phyloP scores from a whole-genome alignment of 2,797 vertebrate genomes.

The Oryzias dopingdopingensis region DNA sequence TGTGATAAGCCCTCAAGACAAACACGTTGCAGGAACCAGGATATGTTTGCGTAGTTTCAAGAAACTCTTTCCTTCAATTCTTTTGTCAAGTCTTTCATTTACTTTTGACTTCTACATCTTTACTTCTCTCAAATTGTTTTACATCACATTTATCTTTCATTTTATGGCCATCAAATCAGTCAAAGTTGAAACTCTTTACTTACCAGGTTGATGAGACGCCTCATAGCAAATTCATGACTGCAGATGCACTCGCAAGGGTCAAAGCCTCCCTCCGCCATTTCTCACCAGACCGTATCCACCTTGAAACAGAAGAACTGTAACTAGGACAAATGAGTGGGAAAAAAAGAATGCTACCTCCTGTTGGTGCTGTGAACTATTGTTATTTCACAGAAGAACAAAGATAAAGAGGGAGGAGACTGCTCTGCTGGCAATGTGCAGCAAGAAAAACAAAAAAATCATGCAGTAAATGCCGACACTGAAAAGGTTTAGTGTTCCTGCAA shows the following conservation, averaged over 20 bases:
- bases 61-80: constrained; percentile 7
- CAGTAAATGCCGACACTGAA: too few relatives aligned
- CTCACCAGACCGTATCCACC: constrained; percentile 46
- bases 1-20: constrained; percentile 16
- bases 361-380: constrained; percentile 31
- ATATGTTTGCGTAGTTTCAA: constrained; percentile 36
- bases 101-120: background rate
- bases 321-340: constrained; percentile 24
- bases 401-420: constrained; percentile 55
- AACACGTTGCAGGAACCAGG: constrained; percentile 71
- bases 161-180: constrained; percentile 3
- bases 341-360: constrained; percentile 31
- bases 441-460: background rate
- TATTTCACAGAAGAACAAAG: constrained; percentile 10
- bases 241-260: constrained; percentile 98
- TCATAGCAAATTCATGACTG: constrained; percentile 94
- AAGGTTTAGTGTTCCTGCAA: too few relatives aligned
- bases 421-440: constrained; percentile 19
- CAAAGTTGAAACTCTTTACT: constrained; percentile 49
- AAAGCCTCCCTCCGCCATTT: constrained; percentile 95
- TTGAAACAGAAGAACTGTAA: constrained; percentile 36
- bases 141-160: constrained; percentile 3
- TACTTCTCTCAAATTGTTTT: background rate
- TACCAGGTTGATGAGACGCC: constrained; percentile 95
- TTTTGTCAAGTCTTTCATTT: constrained; percentile 1